Conservation (phyloP, 1,140 invertebrate genomes). For the Rhyzopertha dominica region DNA sequence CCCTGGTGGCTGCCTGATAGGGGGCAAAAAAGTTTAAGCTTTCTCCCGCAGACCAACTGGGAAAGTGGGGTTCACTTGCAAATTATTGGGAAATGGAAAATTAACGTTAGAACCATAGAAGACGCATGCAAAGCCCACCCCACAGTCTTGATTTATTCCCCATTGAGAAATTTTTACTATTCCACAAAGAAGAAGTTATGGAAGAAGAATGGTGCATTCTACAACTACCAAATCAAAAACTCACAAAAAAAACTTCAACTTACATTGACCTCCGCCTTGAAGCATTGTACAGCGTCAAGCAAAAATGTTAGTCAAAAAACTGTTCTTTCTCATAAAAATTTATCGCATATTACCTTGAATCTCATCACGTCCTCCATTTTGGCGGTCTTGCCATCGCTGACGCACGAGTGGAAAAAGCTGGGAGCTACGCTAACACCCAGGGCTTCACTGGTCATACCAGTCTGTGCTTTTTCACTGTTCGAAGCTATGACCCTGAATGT, state of each 20-base stretch:
- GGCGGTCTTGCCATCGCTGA: conserved; percentile 87
- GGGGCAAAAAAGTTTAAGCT: too few species aligned
- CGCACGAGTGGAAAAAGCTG: conserved; percentile 96
- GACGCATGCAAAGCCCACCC: too few species aligned
- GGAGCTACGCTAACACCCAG: conserved; percentile 92
- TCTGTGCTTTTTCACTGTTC: conserved; percentile 81
- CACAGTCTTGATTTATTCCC: too few species aligned
- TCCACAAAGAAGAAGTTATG: too few species aligned
- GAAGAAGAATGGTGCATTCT: too few species aligned
- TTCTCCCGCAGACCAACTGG: too few species aligned
- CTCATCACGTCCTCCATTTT: conserved; percentile 92
- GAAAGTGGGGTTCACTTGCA: too few species aligned
- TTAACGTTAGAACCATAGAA: too few species aligned
- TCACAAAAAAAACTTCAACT: conserved; percentile 36
- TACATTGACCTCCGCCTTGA: conserved; percentile 53
- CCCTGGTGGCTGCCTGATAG: conserved; percentile 87
- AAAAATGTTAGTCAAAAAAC: conserved; percentile 17
- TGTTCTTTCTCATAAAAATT: conserved; percentile 1
- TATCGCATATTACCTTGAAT: conserved; percentile 71
- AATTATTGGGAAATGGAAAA: too few species aligned
- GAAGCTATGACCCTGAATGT: conserved; percentile 95
- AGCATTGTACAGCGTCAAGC: conserved; percentile 46
- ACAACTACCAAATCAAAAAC: too few species aligned
- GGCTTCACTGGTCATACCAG: conserved; percentile 95
- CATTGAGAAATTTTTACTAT: too few species aligned